A percentile compares a stretch with the other conserved stretches of the same genome.
phyloP scores from a whole-genome alignment of 2,888 invertebrate genomes.

The Acholoe squamosa region DNA sequence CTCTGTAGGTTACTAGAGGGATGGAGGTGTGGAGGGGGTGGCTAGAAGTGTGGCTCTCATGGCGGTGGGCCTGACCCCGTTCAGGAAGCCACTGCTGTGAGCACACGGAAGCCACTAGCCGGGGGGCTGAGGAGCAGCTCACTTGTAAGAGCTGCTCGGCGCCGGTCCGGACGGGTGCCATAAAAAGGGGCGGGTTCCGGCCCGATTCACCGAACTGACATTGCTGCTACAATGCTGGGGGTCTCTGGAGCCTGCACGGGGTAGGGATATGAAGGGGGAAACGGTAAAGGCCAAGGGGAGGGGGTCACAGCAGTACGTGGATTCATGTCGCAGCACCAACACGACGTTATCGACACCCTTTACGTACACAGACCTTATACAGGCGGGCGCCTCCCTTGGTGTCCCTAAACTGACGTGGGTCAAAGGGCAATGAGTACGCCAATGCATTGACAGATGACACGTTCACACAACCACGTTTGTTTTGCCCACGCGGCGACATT shows the following conservation, averaged over 20 bases:
- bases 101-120: conserved; percentile 28
- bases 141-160: neutral
- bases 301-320: neutral
- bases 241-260: neutral
- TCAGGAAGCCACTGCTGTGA: conserved; percentile 19
- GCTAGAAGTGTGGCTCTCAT: neutral
- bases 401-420: neutral
- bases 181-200: conserved; percentile 14
- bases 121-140: neutral
- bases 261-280: neutral
- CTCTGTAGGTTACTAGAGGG: neutral
- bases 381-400: neutral
- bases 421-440: conserved; percentile 7
- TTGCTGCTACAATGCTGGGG: neutral
- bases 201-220: conserved; percentile 23
- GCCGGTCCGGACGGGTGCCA: neutral
- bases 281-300: neutral
- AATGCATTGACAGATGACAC: conserved; percentile 18
- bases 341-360: neutral
- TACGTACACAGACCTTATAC: neutral
- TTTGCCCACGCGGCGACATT: conserved; percentile 11
- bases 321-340: neutral
- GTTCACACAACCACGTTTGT: conserved; percentile 22
- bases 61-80: conserved; percentile 10
- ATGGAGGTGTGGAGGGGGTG: neutral